These are phyloP conservation scores for Mobula hypostoma DNA, from an alignment of 2,113 vertebrate genomes.

Conservation along the genomic window DNA sequence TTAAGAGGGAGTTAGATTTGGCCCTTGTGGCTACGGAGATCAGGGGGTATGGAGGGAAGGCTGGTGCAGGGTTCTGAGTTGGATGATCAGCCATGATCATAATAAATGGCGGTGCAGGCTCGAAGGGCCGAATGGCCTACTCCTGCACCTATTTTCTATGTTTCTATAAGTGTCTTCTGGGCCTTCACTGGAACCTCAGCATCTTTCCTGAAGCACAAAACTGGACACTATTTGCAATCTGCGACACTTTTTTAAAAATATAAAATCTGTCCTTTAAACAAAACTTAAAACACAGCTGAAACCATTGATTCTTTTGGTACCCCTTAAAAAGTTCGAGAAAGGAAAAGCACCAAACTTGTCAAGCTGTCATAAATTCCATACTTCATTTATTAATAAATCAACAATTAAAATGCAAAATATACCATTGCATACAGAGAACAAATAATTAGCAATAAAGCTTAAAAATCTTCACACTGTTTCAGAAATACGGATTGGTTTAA, in stretches of 20 bases:
- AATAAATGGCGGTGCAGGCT: too few relatives aligned
- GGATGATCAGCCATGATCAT: too few relatives aligned
- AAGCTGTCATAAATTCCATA: not conserved
- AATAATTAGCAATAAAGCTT: not conserved
- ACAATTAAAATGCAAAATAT: constrained; percentile 30
- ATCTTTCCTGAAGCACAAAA: too few relatives aligned
- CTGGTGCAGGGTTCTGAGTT: too few relatives aligned
- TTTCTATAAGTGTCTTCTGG: not conserved
- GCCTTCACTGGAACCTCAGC: too few relatives aligned
- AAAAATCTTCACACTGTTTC: not conserved
- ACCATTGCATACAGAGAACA: not conserved
- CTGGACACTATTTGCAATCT: not conserved
- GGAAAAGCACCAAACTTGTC: not conserved
- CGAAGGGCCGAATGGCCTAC: too few relatives aligned
- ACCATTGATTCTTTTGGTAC: not conserved
- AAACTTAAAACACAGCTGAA: too few relatives aligned
- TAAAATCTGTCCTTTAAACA: too few relatives aligned
- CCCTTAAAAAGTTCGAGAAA: not conserved
- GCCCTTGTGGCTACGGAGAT: too few relatives aligned
- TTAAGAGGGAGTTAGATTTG: too few relatives aligned
- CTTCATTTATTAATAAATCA: constrained; percentile 29
- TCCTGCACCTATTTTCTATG: too few relatives aligned
- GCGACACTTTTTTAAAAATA: not conserved
- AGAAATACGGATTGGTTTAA: not conserved
- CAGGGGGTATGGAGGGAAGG: too few relatives aligned